Percentiles rank a stretch among this genome's conserved stretches.
Evolutionary conservation across 2,888 invertebrate genomes (phyloP).

Genomic region (Tachystola acroxantha): DNA sequence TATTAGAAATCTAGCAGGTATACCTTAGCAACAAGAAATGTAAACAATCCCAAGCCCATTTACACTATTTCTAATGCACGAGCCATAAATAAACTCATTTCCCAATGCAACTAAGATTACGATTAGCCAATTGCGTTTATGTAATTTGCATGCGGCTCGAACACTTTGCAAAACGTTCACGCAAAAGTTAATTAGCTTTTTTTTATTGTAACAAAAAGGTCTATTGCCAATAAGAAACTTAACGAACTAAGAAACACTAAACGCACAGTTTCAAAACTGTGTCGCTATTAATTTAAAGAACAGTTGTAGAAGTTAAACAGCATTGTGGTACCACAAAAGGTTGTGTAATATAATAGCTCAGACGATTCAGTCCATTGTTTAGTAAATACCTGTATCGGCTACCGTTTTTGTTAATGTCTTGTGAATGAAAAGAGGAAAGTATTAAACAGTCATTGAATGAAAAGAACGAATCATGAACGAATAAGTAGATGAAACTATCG

Average conservation of each 20-base stretch:
- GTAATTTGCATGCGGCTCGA: conserved; percentile 31
- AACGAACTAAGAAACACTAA: conserved; percentile 6
- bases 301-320: conserved; percentile 30
- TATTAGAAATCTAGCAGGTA: background rate
- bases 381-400: conserved; percentile 14
- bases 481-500: conserved; percentile 29
- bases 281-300: conserved; percentile 26
- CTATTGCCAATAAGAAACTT: conserved; percentile 5
- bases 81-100: conserved; percentile 14
- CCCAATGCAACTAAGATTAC: conserved; percentile 17
- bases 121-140: conserved; percentile 24
- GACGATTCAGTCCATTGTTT: conserved; percentile 34
- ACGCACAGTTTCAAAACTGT: conserved; percentile 16
- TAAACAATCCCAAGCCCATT: background rate
- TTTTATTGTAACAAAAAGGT: conserved; percentile 8
- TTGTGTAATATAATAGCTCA: conserved; percentile 38
- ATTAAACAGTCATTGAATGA: conserved; percentile 15
- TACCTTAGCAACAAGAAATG: background rate
- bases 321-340: conserved; percentile 29
- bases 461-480: conserved; percentile 29
- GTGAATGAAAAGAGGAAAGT: background rate
- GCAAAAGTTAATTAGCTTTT: conserved; percentile 21
- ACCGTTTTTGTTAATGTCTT: conserved; percentile 25
- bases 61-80: background rate
- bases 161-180: conserved; percentile 20